A percentile compares a stretch with the other conserved stretches of the same genome.
Conservation (phyloP, 2,888 invertebrate genomes). For the Strigamia crassipes region DNA sequence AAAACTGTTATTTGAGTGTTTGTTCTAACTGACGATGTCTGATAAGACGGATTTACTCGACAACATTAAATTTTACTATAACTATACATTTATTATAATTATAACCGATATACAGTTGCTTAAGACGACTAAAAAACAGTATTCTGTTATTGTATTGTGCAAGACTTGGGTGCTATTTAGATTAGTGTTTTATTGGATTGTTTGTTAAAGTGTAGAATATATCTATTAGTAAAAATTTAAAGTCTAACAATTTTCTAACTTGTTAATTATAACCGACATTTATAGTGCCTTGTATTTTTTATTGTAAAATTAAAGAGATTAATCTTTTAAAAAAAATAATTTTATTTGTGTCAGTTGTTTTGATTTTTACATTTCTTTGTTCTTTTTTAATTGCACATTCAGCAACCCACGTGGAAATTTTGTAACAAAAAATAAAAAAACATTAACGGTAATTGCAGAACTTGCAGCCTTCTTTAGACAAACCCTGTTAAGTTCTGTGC, state of each 20-base stretch:
- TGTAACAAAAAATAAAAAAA: neutral
- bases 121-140: slow-evolving; percentile 6
- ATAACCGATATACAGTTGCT: neutral
- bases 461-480: neutral
- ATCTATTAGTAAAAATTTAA: neutral
- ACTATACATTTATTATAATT: neutral
- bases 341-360: neutral
- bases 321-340: neutral
- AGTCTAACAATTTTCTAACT: neutral
- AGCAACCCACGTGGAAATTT: neutral
- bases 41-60: neutral
- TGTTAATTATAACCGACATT: neutral
- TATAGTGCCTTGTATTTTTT: slow-evolving; percentile 34
- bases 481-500: neutral
- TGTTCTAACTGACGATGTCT: neutral
- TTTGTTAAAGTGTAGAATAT: neutral
- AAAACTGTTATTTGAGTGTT: slow-evolving; percentile 47
- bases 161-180: slow-evolving; percentile 17
- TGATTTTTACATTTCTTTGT: neutral
- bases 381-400: neutral
- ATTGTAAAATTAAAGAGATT: slow-evolving; percentile 24
- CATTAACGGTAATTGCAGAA: slow-evolving; percentile 25
- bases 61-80: neutral
- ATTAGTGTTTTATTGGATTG: neutral
- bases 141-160: neutral